A percentile compares a stretch with the other conserved stretches of the same genome.
Conservation (phyloP, 2,113 vertebrate species). For the Etia nguti region DNA sequence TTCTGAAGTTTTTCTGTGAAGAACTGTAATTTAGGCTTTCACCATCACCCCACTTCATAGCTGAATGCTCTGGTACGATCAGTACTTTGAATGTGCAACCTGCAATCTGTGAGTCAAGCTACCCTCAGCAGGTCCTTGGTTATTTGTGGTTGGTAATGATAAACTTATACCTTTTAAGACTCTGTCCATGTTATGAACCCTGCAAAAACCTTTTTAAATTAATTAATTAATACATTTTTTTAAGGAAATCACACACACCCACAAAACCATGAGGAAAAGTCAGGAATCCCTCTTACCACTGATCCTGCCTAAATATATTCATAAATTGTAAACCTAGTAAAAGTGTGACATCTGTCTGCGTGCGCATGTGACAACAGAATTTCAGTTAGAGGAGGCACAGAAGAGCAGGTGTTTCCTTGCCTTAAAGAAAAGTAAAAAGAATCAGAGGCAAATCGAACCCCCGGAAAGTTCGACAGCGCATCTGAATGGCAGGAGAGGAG, state of each 20-base stretch:
- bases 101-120: background rate
- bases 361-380: background rate
- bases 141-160: background rate
- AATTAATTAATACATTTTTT: background rate
- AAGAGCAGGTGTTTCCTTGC: background rate
- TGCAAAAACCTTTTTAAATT: background rate
- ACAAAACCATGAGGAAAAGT: background rate
- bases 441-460: background rate
- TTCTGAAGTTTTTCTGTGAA: background rate
- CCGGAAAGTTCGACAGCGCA: background rate
- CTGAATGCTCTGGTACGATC: background rate
- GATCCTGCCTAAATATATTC: background rate
- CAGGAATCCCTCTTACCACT: background rate
- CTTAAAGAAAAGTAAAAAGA: background rate
- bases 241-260: background rate
- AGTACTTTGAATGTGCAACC: background rate
- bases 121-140: background rate
- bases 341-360: background rate
- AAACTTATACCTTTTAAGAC: background rate
- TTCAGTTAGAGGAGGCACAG: background rate
- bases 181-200: background rate
- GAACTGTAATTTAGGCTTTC: background rate
- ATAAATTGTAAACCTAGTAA: background rate
- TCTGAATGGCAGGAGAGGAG: constrained; percentile 17
- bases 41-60: background rate